Percentiles rank a stretch among this genome's conserved stretches.
Conservation (phyloP, 2,888 invertebrate species). For the Epistrophella euchroma region DNA sequence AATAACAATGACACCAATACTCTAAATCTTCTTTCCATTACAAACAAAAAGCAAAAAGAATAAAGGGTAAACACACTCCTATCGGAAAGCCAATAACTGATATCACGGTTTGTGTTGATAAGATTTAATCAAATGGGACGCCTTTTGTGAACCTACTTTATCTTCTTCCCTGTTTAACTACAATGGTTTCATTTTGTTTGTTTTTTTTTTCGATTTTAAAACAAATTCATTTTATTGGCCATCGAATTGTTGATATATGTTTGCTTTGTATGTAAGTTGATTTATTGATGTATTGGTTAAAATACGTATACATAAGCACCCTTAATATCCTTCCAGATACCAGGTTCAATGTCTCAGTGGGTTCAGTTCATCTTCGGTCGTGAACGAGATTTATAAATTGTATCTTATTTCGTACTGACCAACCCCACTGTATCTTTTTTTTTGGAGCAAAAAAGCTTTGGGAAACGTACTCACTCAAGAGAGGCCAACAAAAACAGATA, state of each 20-base stretch:
- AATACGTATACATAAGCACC: background rate
- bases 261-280: conserved; percentile 46
- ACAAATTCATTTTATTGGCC: conserved; percentile 14
- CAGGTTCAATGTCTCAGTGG: conserved; percentile 59
- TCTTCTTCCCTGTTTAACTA: conserved; percentile 14
- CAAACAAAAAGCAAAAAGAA: conserved; percentile 22
- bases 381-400: conserved; percentile 13
- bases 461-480: conserved; percentile 19
- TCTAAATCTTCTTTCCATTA: conserved; percentile 13
- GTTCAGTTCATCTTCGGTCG: conserved; percentile 38
- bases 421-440: conserved; percentile 51
- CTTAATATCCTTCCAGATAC: background rate
- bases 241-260: conserved; percentile 15
- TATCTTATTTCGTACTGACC: conserved; percentile 42
- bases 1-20: background rate
- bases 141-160: conserved; percentile 38
- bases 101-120: conserved; percentile 56
- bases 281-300: background rate
- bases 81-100: conserved; percentile 67
- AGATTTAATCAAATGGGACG: conserved; percentile 60
- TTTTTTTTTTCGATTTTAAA: conserved; percentile 5
- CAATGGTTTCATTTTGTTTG: conserved; percentile 21
- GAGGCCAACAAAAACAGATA: background rate
- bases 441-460: conserved; percentile 36
- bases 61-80: conserved; percentile 45